Percentiles rank a stretch among this genome's conserved stretches.
These are phyloP conservation scores for Gymnothorax reevesii DNA, from an alignment of 2,797 vertebrate genomes.

Conservation along the genomic window DNA sequence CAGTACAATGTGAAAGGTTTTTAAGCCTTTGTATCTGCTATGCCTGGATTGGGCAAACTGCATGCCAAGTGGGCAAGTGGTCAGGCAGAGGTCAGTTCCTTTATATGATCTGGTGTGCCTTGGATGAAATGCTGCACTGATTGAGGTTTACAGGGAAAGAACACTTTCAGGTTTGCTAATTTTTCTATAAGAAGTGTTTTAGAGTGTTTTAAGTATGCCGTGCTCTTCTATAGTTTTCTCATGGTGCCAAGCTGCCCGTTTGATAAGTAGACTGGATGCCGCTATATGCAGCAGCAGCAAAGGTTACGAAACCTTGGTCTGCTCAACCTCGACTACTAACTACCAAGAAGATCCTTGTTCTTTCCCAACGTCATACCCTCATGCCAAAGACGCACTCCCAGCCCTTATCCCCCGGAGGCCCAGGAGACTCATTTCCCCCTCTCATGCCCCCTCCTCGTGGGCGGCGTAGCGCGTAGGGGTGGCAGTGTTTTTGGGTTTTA, in stretches of 20 bases:
- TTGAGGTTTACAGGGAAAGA: neutral
- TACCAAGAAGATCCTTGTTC: too few relatives aligned
- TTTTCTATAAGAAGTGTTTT: too few relatives aligned
- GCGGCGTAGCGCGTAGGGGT: slow-evolving; percentile 58
- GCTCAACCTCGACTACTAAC: too few relatives aligned
- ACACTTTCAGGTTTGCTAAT: neutral
- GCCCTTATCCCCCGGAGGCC: neutral
- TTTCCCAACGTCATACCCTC: too few relatives aligned
- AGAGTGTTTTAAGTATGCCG: too few relatives aligned
- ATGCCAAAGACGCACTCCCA: neutral
- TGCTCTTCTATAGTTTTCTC: too few relatives aligned
- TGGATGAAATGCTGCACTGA: neutral
- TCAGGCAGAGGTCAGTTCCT: neutral
- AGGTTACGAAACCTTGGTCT: too few relatives aligned
- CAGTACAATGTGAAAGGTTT: neutral
- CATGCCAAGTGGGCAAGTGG: neutral
- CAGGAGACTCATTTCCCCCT: slow-evolving; percentile 49
- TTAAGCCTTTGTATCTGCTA: neutral
- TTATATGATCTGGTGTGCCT: neutral
- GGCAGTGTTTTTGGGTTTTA: slow-evolving; percentile 52
- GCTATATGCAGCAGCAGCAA: too few relatives aligned
- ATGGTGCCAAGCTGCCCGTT: too few relatives aligned
- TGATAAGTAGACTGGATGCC: too few relatives aligned
- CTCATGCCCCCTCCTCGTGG: slow-evolving; percentile 52
- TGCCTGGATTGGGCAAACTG: neutral